Conservation (phyloP, 2,113 vertebrate species). For the Rhinoptilus africanus region DNA sequence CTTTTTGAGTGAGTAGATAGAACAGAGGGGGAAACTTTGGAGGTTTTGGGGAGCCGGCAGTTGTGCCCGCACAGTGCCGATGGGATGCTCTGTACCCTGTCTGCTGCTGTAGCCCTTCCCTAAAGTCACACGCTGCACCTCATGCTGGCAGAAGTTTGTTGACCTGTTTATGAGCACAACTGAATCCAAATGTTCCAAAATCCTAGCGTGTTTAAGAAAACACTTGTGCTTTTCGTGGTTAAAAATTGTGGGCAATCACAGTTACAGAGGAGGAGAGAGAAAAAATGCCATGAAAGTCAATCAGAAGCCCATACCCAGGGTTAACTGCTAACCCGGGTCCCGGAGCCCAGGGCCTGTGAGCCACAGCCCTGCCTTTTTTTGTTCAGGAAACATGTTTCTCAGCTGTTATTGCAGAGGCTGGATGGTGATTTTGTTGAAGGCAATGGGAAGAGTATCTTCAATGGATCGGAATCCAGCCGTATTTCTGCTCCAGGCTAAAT, state of each 20-base stretch:
- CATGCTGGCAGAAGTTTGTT: neutral
- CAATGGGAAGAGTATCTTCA: neutral
- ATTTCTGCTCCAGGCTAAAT: conserved; percentile 55
- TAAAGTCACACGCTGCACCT: neutral
- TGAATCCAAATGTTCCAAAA: neutral
- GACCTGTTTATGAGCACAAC: neutral
- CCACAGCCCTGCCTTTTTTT: neutral
- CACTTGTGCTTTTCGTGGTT: neutral
- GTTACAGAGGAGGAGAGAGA: neutral
- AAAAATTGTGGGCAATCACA: neutral
- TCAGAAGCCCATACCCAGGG: neutral
- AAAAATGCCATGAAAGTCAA: neutral
- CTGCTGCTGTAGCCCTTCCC: neutral
- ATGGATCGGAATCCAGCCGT: neutral
- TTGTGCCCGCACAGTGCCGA: neutral
- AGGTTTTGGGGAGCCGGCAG: neutral
- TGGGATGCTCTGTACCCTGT: too few relatives aligned
- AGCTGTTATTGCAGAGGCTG: neutral
- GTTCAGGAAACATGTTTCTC: neutral
- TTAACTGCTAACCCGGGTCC: neutral
- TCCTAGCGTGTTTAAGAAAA: neutral
- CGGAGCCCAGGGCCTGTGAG: neutral
- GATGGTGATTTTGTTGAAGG: conserved; percentile 8
- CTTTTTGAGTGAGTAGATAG: neutral
- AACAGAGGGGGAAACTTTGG: neutral